Base-by-base conservation (phyloP, 1,140 invertebrate species). In the Rhyacophila brunnea region DNA sequence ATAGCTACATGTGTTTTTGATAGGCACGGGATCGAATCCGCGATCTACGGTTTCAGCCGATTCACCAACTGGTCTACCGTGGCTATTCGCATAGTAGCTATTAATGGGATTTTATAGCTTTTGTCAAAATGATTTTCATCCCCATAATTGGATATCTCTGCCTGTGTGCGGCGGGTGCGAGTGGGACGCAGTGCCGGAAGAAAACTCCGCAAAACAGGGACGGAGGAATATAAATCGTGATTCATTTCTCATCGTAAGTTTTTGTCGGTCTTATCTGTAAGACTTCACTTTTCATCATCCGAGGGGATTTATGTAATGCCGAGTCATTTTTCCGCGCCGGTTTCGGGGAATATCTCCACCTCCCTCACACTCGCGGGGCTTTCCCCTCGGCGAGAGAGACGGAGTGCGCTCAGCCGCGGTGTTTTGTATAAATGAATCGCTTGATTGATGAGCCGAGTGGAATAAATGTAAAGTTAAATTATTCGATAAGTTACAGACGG, bases 381-480 rank as follows among this genome's bases (percentile, higher is more conserved):
- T 28, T 15, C n/a, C 5, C 15, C 28, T 14, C 47, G n/a, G 32
- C 10, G 19, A 58, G 40, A 10, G 35, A 48, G 38, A 23, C 55
- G 18, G 52, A 57, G 46, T 44, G 47, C 20, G 19, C 47, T 40
- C 45, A 28, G 57, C 57, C 46, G 57, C 51, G 23, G 59, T 64
- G 62, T 64, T 64, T 64, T 51, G 62, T 57, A 64, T 64, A 64
- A 64, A 64, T 60, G 62, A 64, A 64, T 74, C 73, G 70, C 73
- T 79, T 78, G 77, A 79, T 79, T 79, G 77, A 79, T 79, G 77
- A 78, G 74, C 75, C 75, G 73, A 75, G 74, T 77, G 76, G 78
- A 78, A 79, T 79, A 79, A 79, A 79, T 78, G 75, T 75, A 77
- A 73, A 78, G 74, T 79, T 79, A 79, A 79, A 79, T 79, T 79